Evolutionary conservation across 2,113 vertebrate genomes (phyloP).

Genomic region (Corydoras sp.): DNA sequence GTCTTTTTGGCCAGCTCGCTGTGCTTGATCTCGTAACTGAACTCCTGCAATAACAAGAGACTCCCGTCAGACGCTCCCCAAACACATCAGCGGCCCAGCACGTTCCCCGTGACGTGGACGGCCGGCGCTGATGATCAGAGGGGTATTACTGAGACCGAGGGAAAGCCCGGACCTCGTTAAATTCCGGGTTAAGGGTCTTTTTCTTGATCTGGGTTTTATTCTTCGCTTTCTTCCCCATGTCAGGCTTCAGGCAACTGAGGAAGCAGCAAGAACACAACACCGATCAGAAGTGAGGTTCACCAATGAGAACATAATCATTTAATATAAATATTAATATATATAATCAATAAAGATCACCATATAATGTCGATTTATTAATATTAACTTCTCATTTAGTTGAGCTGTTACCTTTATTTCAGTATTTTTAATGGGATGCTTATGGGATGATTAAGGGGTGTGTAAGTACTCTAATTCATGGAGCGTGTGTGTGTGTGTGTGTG

Average conservation of each 20-base stretch:
- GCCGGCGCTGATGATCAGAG: background rate
- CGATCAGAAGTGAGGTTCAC: too few relatives aligned
- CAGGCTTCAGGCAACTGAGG: conserved; percentile 86
- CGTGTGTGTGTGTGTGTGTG: too few relatives aligned
- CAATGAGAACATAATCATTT: too few relatives aligned
- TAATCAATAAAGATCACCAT: too few relatives aligned
- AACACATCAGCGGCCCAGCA: background rate
- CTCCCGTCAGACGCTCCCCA: too few relatives aligned
- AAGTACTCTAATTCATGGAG: too few relatives aligned
- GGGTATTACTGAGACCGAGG: conserved; percentile 21
- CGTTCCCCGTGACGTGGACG: background rate
- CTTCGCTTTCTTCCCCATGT: conserved; percentile 97
- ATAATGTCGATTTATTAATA: too few relatives aligned
- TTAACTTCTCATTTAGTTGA: too few relatives aligned
- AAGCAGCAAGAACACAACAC: conserved; percentile 18
- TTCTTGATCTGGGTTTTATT: conserved; percentile 98
- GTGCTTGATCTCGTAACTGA: conserved; percentile 95
- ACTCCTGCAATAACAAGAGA: conserved; percentile 71
- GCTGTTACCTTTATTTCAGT: too few relatives aligned
- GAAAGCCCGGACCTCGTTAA: conserved; percentile 79
- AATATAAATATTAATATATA: too few relatives aligned
- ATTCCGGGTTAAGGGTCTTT: conserved; percentile 95
- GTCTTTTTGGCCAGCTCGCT: conserved; percentile 92
- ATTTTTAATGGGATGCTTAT: too few relatives aligned
- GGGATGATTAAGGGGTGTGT: too few relatives aligned